Evolutionary conservation across 2,113 vertebrate genomes (phyloP).

Genomic region (Ornithorhynchus anatinus): DNA sequence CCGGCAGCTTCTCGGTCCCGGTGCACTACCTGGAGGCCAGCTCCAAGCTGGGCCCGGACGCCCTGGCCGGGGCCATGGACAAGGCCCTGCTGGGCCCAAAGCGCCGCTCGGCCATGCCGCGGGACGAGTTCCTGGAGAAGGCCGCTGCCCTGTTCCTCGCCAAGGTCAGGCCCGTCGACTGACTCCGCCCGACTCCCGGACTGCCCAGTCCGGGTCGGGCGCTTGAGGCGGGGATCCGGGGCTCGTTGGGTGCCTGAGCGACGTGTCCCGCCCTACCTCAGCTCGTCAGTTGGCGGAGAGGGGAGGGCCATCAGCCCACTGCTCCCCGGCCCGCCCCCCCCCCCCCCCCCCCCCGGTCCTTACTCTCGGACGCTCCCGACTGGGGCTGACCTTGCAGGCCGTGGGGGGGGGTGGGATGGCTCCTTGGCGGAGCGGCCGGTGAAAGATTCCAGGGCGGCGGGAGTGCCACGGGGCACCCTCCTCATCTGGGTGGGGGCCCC

Average conservation of each 20-base stretch:
- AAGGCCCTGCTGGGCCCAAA: slow-evolving; percentile 60
- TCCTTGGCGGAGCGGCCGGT: no score
- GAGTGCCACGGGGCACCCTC: no score
- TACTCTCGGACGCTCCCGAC: not conserved
- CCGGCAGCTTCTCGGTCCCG: slow-evolving; percentile 51
- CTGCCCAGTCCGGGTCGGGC: no score
- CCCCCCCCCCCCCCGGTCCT: not conserved
- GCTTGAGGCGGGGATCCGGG: not conserved
- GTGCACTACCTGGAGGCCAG: slow-evolving; percentile 84
- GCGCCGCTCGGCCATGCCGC: slow-evolving; percentile 75
- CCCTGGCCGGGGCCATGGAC: slow-evolving; percentile 83
- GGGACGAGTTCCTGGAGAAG: slow-evolving; percentile 88
- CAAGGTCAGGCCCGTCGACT: slow-evolving; percentile 85
- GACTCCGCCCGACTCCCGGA: not conserved
- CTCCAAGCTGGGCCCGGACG: slow-evolving; percentile 84
- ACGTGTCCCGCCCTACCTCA: accelerated
- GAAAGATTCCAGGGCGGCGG: no score
- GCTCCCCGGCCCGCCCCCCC: not conserved
- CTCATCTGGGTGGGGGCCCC: no score
- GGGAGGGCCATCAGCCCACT: no score
- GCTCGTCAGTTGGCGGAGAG: not conserved
- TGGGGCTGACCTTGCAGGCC: no score
- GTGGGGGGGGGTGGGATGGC: not conserved
- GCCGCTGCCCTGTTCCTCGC: slow-evolving; percentile 85
- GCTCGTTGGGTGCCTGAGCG: not conserved